Conservation (phyloP, 2,113 vertebrate genomes). For the Lathamus discolor region DNA sequence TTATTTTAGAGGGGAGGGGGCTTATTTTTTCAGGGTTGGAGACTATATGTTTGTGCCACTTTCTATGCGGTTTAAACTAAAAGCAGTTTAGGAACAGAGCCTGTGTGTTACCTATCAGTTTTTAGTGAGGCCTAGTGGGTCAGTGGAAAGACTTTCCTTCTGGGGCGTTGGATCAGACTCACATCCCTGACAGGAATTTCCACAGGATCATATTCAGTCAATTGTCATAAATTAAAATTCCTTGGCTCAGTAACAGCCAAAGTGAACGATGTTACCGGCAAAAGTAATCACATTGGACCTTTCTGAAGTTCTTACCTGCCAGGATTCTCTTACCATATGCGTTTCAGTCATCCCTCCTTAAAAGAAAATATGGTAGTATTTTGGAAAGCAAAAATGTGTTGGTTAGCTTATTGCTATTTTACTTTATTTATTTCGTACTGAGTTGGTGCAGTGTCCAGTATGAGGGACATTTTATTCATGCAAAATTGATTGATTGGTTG, state of each 20-base stretch:
- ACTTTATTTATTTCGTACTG: background rate
- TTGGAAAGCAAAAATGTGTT: background rate
- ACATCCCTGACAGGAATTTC: background rate
- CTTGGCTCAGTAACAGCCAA: background rate
- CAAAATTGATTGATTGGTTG: background rate
- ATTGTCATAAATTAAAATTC: background rate
- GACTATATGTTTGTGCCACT: background rate
- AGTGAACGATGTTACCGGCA: background rate
- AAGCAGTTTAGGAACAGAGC: background rate
- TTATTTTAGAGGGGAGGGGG: background rate
- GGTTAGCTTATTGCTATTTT: constrained; percentile 2
- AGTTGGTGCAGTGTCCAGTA: background rate
- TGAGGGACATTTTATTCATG: background rate
- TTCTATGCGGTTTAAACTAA: background rate
- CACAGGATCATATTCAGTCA: background rate
- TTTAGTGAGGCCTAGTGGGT: background rate
- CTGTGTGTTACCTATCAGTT: background rate
- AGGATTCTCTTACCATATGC: background rate
- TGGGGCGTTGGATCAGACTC: background rate
- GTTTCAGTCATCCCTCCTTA: background rate
- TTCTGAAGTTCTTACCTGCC: background rate
- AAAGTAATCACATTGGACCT: background rate
- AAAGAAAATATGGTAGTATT: background rate
- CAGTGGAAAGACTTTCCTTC: background rate
- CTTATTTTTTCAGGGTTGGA: background rate